Percentiles rank a stretch among this genome's conserved stretches.
Evolutionary conservation across 2,113 vertebrate species (phyloP).

Genomic region (Poeciliopsis prolifica): DNA sequence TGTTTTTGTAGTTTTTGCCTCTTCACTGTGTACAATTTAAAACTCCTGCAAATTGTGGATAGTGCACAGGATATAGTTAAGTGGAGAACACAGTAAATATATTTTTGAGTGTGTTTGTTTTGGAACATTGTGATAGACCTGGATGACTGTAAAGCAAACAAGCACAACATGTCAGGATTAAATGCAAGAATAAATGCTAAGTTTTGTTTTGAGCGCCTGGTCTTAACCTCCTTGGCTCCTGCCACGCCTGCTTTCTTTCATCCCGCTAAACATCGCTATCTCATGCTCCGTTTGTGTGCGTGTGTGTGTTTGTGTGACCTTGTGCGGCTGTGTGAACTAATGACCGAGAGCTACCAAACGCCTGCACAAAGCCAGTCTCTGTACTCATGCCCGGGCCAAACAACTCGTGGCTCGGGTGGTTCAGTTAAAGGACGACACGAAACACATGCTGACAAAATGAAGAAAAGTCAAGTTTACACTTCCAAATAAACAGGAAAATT

Average conservation of each 20-base stretch:
- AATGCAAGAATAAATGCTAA: constrained; percentile 46
- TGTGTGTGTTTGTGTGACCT: constrained; percentile 32
- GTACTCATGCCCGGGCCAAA: constrained; percentile 54
- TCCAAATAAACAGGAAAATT: not conserved
- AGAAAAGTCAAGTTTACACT: not conserved
- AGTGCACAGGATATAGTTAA: not conserved
- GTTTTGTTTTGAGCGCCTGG: constrained; percentile 19
- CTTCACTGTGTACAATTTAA: constrained; percentile 29
- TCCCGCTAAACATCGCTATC: constrained; percentile 26
- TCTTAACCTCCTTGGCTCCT: constrained; percentile 23
- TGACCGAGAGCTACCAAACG: constrained; percentile 60
- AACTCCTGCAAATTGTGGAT: constrained; percentile 11
- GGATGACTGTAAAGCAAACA: constrained; percentile 47
- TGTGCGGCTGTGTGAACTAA: constrained; percentile 71
- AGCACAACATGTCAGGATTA: constrained; percentile 38
- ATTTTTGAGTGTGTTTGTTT: constrained; percentile 40
- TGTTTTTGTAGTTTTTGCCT: no score
- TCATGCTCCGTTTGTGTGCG: not conserved
- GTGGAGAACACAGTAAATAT: no score
- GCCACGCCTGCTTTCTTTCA: constrained; percentile 41
- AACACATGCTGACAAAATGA: constrained; percentile 5
- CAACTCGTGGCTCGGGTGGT: constrained; percentile 60
- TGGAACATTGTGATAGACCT: constrained; percentile 43
- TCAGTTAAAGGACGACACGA: constrained; percentile 52
- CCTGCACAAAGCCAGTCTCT: constrained; percentile 68